Percentiles rank a stretch among this genome's conserved stretches.
phyloP scores from a whole-genome alignment of 1,140 invertebrate genomes.

The Zaprionus taronus region DNA sequence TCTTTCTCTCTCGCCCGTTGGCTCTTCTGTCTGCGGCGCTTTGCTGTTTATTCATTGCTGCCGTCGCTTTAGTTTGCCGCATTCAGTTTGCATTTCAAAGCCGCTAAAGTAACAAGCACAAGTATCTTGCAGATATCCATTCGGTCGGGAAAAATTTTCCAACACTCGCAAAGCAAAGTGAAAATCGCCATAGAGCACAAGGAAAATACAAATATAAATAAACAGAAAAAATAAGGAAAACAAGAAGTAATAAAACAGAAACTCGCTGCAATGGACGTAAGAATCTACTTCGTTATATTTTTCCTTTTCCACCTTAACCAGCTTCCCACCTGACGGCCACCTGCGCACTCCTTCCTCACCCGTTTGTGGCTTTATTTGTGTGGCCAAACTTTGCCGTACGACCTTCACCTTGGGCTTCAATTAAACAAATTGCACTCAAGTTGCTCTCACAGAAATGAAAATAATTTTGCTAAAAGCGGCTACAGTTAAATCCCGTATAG shows the following conservation, averaged over 20 bases:
- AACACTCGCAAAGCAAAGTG: slow-evolving; percentile 43
- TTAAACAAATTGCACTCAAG: slow-evolving; percentile 68
- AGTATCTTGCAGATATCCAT: slow-evolving; percentile 78
- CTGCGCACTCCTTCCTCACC: background rate
- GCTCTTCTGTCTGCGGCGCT: slow-evolving; percentile 10
- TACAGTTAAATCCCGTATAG: slow-evolving; percentile 14
- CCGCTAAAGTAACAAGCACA: slow-evolving; percentile 81
- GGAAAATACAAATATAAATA: slow-evolving; percentile 22
- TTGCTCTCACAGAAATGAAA: slow-evolving; percentile 70
- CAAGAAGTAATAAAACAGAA: slow-evolving; percentile 8
- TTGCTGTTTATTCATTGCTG: slow-evolving; percentile 70
- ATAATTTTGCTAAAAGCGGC: slow-evolving; percentile 51
- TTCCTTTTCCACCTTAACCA: background rate
- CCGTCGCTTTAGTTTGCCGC: slow-evolving; percentile 64
- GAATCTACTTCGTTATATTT: slow-evolving; percentile 41
- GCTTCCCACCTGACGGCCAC: background rate
- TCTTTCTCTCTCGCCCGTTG: slow-evolving; percentile 13
- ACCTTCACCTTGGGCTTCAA: slow-evolving; percentile 79
- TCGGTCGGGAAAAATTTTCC: slow-evolving; percentile 37
- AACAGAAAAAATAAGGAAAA: background rate
- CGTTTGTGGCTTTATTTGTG: slow-evolving; percentile 44
- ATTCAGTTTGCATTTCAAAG: slow-evolving; percentile 82
- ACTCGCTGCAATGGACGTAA: slow-evolving; percentile 64
- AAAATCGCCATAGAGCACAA: slow-evolving; percentile 56
- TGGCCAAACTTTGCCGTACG: slow-evolving; percentile 45